These are phyloP conservation scores for Sprattus sprattus DNA, from an alignment of 2,113 vertebrate species.

Conservation along the genomic window DNA sequence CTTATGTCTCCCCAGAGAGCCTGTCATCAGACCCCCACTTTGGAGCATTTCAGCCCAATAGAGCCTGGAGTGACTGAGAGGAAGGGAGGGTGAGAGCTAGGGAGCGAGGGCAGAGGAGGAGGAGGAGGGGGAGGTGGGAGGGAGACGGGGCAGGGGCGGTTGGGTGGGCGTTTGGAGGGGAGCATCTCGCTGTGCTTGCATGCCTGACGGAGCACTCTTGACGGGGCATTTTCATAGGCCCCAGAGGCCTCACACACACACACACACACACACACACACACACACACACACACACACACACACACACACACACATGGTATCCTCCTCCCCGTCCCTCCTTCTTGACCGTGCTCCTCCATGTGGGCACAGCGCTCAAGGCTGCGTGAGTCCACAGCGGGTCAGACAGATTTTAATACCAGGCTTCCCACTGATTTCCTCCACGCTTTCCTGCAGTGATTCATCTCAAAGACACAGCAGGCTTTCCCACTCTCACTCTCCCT, in stretches of 20 bases:
- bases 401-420: constrained; percentile 63
- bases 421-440: constrained; percentile 66
- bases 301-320: not conserved
- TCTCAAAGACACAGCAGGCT: constrained; percentile 63
- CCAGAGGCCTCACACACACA: not conserved
- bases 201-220: constrained; percentile 75
- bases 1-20: constrained; percentile 72
- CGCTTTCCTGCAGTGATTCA: constrained; percentile 57
- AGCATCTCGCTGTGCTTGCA: constrained; percentile 57
- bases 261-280: not conserved
- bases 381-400: constrained; percentile 56
- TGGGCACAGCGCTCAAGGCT: constrained; percentile 59
- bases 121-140: constrained; percentile 54
- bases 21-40: constrained; percentile 78
- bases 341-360: constrained; percentile 70
- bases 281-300: constrained; percentile 6
- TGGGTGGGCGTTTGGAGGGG: constrained; percentile 61
- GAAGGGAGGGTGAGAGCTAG: constrained; percentile 44
- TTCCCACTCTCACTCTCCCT: constrained; percentile 22
- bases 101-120: constrained; percentile 54
- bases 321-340: constrained; percentile 36
- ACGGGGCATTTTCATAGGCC: constrained; percentile 73
- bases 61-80: constrained; percentile 56
- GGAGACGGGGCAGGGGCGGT: constrained; percentile 54
- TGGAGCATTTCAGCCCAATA: constrained; percentile 59